These are phyloP conservation scores for Venustaconcha ellipsiformis DNA, from an alignment of 1,140 invertebrate species.

Conservation along the genomic window DNA sequence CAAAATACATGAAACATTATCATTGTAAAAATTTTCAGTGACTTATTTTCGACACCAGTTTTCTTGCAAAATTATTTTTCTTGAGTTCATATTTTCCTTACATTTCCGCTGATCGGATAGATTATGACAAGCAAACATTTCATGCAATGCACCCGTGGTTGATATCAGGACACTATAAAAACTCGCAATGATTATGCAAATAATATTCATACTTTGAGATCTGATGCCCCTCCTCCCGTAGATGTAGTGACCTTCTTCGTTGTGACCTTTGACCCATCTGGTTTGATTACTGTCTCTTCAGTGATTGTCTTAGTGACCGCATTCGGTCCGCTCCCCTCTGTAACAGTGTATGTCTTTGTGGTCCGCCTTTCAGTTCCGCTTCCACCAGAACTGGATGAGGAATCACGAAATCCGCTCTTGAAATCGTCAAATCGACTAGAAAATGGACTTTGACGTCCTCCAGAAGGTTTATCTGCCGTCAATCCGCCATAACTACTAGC, in stretches of 20 bases:
- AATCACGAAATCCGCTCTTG: conserved; percentile 6
- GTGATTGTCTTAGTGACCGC: conserved; percentile 46
- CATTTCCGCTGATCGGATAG: too few relatives aligned
- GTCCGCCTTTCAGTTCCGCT: conserved; percentile 17
- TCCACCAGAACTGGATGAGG: conserved; percentile 3
- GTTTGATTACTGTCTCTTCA: conserved; percentile 49
- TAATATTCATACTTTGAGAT: background rate
- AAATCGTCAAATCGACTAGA: conserved; percentile 23
- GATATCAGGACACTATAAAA: too few relatives aligned
- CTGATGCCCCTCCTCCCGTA: conserved; percentile 11
- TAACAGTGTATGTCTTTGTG: conserved; percentile 18
- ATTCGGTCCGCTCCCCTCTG: conserved; percentile 14
- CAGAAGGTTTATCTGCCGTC: too few relatives aligned
- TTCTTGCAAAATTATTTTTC: too few relatives aligned
- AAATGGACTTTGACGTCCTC: conserved; percentile 6
- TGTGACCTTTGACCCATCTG: conserved; percentile 47
- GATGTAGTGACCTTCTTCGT: conserved; percentile 44
- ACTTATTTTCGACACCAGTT: too few relatives aligned
- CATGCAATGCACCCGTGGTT: too few relatives aligned
- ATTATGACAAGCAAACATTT: too few relatives aligned
- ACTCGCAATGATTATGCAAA: background rate
- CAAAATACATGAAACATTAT: too few relatives aligned
- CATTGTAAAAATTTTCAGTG: too few relatives aligned
- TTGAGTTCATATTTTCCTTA: too few relatives aligned
- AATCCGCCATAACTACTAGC: too few relatives aligned